Evolutionary conservation across 2,888 invertebrate species (phyloP).

Genomic region (Julus scandinavius): DNA sequence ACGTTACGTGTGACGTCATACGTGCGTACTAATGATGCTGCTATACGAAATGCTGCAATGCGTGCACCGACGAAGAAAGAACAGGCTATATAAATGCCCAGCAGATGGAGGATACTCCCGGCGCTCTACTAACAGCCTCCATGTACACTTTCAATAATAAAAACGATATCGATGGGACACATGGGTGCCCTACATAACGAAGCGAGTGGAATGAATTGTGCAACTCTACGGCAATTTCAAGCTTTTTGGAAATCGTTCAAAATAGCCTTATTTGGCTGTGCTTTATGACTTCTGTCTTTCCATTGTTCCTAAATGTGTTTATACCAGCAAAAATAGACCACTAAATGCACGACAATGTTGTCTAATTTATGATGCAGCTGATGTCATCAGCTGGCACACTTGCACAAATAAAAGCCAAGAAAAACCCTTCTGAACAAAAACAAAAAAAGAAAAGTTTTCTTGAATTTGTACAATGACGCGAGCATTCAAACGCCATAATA

Average conservation of each 20-base stretch:
- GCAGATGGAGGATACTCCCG: not conserved
- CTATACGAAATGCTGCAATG: conserved; percentile 3
- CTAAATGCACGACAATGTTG: not conserved
- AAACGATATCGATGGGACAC: not conserved
- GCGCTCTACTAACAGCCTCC: no score
- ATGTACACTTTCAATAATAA: no score
- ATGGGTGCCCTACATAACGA: not conserved
- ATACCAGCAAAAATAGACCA: conserved; percentile 2
- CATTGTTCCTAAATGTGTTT: not conserved
- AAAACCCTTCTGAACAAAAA: not conserved
- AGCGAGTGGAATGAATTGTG: not conserved
- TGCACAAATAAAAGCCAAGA: not conserved
- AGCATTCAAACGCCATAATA: not conserved
- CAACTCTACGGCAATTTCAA: not conserved
- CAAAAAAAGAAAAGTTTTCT: not conserved
- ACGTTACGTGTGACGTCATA: not conserved
- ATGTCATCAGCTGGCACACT: conserved; percentile 11
- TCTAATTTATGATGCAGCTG: not conserved
- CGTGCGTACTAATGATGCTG: not conserved
- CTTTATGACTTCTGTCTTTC: not conserved
- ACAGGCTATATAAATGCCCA: not conserved
- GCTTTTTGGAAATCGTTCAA: conserved; percentile 11
- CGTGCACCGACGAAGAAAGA: not conserved
- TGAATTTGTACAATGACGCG: not conserved
- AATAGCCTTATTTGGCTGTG: not conserved